Evolutionary conservation across 1,140 invertebrate species (phyloP), one percentile per base, ranked within the genome.

Genomic region (Nasonia vitripennis): DNA sequence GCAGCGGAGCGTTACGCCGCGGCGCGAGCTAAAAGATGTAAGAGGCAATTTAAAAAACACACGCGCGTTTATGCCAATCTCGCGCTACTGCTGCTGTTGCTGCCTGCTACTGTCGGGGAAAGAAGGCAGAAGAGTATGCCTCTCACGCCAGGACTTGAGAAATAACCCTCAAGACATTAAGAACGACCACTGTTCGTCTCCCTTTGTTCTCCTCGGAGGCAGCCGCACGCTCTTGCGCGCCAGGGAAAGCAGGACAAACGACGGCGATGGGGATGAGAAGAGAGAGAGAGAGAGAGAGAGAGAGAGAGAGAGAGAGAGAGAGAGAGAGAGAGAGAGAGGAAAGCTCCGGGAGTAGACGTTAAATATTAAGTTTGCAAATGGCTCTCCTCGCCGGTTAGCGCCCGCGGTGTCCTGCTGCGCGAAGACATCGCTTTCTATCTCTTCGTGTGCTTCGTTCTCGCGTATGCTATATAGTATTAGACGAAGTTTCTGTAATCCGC

Each of bases 351-450:
- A 70, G 37, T 74, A 27, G 67, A 81, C 71, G 51, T 81, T 85
- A 85, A 85, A 85, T 81, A 81, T 85, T 85, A 85, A 85, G 78
- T 68, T 85, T 81, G 78, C 78, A 81, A 85, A 85, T 85, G 78
- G 51, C 12, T 45, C 70, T n/a, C 12, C 68, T 79, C 48, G 45
- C 41, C 48, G 73, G 48, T 82, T 82, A 82, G n/a, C 27, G 27
- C 20, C 6, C 7, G 14, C 45, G 31, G 48, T 73, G 27, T 83
- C 37, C 70, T 62, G 20, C 20, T 77, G 14, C 31, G 17, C 20
- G 17, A 27, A 82, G 71, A 34, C 41, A 74, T 71, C 37, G 70
- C 70, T 73, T n/a, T 62, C 55, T 3, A 48, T 82, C n/a, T 55
- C 23, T 31, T 51, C 48, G 27, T 27, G 48, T 17, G 2, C 48